phyloP scores from a whole-genome alignment of 2,888 invertebrate genomes.

The Caenorhabditis sulstoni region DNA sequence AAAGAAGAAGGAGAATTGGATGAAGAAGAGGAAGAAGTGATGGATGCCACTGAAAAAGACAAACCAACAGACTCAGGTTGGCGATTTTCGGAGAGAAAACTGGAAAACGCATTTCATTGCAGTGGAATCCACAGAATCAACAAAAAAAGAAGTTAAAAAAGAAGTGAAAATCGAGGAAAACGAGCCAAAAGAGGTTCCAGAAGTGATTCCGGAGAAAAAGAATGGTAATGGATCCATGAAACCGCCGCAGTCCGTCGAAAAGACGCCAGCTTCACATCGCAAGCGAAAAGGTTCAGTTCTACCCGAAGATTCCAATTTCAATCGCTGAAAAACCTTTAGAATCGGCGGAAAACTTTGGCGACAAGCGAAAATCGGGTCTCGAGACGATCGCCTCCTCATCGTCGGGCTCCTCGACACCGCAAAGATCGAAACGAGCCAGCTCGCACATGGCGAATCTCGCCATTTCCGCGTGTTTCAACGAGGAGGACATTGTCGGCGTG shows the following conservation, averaged over 20 bases:
- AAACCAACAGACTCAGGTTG: background rate
- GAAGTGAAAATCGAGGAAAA: constrained; percentile 8
- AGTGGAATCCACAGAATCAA: background rate
- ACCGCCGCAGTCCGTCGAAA: constrained; percentile 34
- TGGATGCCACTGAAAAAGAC: background rate
- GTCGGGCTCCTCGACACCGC: constrained; percentile 15
- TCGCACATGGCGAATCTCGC: constrained; percentile 46
- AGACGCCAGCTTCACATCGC: constrained; percentile 14
- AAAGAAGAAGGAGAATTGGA: constrained; percentile 55
- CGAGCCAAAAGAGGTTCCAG: constrained; percentile 14
- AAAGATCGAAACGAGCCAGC: constrained; percentile 54
- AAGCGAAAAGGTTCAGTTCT: constrained; percentile 35
- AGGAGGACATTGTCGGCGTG: constrained; percentile 48
- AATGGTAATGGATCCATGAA: constrained; percentile 35
- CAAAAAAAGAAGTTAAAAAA: constrained; percentile 7
- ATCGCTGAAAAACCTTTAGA: constrained; percentile 9
- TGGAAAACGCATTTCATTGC: too few relatives aligned
- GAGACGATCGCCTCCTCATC: constrained; percentile 24
- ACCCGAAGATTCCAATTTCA: background rate
- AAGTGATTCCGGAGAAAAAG: constrained; percentile 1
- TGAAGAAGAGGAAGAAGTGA: constrained; percentile 35
- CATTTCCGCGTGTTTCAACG: constrained; percentile 46
- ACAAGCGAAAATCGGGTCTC: constrained; percentile 44
- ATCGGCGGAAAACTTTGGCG: constrained; percentile 33
- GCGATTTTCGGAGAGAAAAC: too few relatives aligned